phyloP scores from a whole-genome alignment of 2,113 vertebrate species.

The Ciconia stormi region DNA sequence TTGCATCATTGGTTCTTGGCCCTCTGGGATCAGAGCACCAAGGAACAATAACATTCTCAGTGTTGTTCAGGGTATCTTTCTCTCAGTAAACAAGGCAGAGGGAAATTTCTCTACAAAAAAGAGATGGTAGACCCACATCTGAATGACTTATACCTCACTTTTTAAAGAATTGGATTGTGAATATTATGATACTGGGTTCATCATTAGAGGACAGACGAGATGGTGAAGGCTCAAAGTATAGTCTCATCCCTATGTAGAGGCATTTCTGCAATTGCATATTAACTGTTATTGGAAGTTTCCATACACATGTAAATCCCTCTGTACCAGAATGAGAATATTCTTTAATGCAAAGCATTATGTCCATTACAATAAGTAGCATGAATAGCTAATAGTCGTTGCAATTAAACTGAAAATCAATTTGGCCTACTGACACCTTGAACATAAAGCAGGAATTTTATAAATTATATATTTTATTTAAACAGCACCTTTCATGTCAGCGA shows the following conservation, averaged over 20 bases:
- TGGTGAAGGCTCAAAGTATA: not conserved
- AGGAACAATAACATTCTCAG: not conserved
- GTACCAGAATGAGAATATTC: not conserved
- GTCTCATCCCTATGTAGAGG: not conserved
- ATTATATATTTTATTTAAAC: not conserved
- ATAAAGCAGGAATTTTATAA: not conserved
- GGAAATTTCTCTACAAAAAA: not conserved
- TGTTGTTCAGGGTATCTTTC: not conserved
- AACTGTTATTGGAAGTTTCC: slow-evolving; percentile 19
- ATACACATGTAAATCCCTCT: slow-evolving; percentile 2
- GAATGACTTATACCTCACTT: not conserved
- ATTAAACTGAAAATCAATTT: not conserved
- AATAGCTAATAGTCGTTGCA: not conserved
- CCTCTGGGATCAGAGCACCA: not conserved
- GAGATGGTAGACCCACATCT: not conserved
- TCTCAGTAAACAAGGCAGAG: not conserved
- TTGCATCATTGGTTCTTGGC: not conserved
- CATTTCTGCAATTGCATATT: slow-evolving; percentile 28
- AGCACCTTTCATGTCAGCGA: not conserved
- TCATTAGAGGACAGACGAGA: slow-evolving; percentile 40
- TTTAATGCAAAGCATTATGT: not conserved
- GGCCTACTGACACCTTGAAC: not conserved
- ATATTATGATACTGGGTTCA: not conserved
- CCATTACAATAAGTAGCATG: not conserved
- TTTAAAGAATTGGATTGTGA: not conserved